A percentile compares a stretch with the other conserved stretches of the same genome.
Conservation (phyloP, 1,140 invertebrate genomes). For the Carcinoscorpius rotundicauda region DNA sequence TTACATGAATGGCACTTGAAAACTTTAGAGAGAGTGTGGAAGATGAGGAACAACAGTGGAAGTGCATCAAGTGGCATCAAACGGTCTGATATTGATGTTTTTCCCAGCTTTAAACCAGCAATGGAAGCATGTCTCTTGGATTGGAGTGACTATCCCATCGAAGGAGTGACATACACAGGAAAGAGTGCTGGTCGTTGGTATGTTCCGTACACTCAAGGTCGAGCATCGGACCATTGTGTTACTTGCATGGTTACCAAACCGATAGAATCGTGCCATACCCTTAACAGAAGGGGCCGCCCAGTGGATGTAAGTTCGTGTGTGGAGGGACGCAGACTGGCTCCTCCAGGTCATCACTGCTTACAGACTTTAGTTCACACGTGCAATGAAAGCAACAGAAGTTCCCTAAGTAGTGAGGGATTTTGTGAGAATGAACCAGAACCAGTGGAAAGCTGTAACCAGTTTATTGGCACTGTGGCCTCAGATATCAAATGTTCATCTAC, state of each 20-base stretch:
- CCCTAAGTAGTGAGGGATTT: slow-evolving; percentile 87
- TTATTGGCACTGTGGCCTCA: no score
- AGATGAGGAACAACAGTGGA: slow-evolving; percentile 13
- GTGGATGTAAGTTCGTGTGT: no score
- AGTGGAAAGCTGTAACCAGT: no score
- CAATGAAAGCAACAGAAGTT: slow-evolving; percentile 54
- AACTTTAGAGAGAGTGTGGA: slow-evolving; percentile 24
- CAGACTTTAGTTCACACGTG: no score
- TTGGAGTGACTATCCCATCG: slow-evolving; percentile 88
- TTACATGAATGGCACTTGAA: slow-evolving; percentile 25
- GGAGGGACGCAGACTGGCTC: no score
- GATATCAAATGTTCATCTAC: no score
- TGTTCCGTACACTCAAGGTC: slow-evolving; percentile 11
- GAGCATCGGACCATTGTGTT: no score
- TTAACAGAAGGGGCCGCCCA: no score
- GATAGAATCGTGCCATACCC: no score
- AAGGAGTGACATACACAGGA: slow-evolving; percentile 41
- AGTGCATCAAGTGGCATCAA: slow-evolving; percentile 24
- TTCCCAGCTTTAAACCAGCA: slow-evolving; percentile 92
- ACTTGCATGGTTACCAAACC: no score
- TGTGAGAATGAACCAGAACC: slow-evolving; percentile 58
- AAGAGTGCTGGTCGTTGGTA: slow-evolving; percentile 21
- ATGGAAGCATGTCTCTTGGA: slow-evolving; percentile 91
- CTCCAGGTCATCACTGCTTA: no score
- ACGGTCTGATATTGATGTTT: slow-evolving; percentile 71